A percentile compares a stretch with the other conserved stretches of the same genome.
These are phyloP conservation scores for Penaeus japonicus DNA, from an alignment of 1,140 invertebrate genomes.

Conservation along the genomic window DNA sequence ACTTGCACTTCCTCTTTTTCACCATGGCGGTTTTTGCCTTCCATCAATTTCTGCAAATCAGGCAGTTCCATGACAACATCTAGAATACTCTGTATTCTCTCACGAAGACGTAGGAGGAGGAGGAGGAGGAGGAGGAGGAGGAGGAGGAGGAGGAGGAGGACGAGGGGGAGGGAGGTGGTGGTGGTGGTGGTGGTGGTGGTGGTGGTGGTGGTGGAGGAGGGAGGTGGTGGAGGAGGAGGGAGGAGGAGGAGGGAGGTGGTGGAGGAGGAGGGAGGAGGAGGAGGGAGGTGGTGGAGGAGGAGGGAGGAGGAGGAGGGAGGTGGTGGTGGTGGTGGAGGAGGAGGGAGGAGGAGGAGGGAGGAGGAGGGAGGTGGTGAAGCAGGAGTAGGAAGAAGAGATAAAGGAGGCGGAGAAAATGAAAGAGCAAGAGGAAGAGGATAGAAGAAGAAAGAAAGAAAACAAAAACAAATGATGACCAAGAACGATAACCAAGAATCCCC, in stretches of 20 bases:
- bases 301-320: neutral
- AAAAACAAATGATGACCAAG: too few species aligned
- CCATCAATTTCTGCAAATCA: too few species aligned
- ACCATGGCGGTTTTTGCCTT: too few species aligned
- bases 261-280: neutral
- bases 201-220: neutral
- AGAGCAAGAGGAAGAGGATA: neutral
- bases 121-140: neutral
- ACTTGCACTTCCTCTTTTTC: too few species aligned
- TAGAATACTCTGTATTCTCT: too few species aligned
- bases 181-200: neutral
- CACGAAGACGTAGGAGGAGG: neutral
- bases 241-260: neutral
- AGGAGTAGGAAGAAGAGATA: neutral
- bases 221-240: neutral
- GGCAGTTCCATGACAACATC: too few species aligned
- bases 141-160: neutral
- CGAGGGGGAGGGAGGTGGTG: neutral
- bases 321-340: neutral
- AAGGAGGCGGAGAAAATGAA: neutral
- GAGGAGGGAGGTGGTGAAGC: neutral
- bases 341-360: neutral
- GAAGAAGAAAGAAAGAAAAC: too few species aligned
- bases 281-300: neutral
- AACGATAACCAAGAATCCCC: too few species aligned